These are phyloP conservation scores for Proisotoma minuta DNA, from an alignment of 2,888 invertebrate species.

Conservation along the genomic window DNA sequence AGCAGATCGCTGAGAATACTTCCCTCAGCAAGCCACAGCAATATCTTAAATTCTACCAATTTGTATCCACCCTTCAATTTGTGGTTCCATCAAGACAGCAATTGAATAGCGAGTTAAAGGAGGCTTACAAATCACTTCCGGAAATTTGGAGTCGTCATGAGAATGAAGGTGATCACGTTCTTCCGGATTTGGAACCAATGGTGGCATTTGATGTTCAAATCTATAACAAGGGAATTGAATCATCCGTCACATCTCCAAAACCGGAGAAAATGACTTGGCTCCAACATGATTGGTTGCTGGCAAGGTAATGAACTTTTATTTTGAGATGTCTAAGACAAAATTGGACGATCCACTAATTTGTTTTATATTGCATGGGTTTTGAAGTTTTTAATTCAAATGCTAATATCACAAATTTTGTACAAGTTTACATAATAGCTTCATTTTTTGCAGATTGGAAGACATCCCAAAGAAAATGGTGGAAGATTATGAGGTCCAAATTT, in stretches of 20 bases:
- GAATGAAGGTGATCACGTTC: neutral
- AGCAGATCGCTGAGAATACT: neutral
- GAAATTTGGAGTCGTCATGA: neutral
- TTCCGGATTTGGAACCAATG: neutral
- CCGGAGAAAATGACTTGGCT: conserved; percentile 3
- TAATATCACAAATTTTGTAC: too few species aligned
- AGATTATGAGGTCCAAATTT: conserved; percentile 4
- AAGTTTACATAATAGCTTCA: too few species aligned
- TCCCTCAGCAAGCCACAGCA: too few species aligned
- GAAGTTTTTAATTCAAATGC: too few species aligned
- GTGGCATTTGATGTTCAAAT: conserved; percentile 15
- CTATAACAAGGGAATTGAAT: conserved; percentile 14
- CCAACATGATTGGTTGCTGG: conserved; percentile 8
- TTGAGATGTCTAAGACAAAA: too few species aligned
- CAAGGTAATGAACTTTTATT: too few species aligned
- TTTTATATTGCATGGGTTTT: too few species aligned
- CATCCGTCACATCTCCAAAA: neutral
- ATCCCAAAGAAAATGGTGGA: neutral
- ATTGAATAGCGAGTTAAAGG: neutral
- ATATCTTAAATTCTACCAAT: neutral
- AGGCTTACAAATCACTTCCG: conserved; percentile 7
- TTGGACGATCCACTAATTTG: too few species aligned
- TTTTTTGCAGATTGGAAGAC: conserved; percentile 3
- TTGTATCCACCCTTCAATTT: neutral
- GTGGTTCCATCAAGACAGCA: conserved; percentile 5